A percentile compares a stretch with the other conserved stretches of the same genome.
Conservation (phyloP, 2,797 vertebrate genomes). For the Pteropus rufus region DNA sequence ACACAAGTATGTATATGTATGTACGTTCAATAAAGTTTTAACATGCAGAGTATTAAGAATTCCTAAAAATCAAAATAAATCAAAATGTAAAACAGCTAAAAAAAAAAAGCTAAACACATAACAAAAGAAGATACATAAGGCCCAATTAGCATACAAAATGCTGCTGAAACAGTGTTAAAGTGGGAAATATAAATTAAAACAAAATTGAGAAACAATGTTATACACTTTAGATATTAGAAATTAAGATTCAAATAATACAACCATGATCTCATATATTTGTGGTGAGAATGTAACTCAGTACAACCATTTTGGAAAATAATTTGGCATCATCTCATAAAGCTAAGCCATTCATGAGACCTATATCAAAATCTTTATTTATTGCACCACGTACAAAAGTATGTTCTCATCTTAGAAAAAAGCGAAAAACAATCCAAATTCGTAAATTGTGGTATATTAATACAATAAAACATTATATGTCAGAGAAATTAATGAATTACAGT, state of each 20-base stretch:
- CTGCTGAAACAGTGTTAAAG: not conserved
- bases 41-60: not conserved
- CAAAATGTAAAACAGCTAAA: not conserved
- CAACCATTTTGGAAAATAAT: not conserved
- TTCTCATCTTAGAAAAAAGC: not conserved
- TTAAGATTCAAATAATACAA: not conserved
- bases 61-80: not conserved
- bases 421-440: not conserved
- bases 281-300: not conserved
- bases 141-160: not conserved
- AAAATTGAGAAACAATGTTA: not conserved
- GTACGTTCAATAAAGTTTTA: not conserved
- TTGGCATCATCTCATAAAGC: not conserved
- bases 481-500: not conserved
- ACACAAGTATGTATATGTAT: fast-evolving
- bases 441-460: not conserved
- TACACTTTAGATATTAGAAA: not conserved
- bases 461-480: not conserved
- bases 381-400: not conserved
- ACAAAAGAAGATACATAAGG: not conserved
- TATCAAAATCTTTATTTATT: not conserved
- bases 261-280: not conserved
- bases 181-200: not conserved
- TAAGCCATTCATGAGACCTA: not conserved
- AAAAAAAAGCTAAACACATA: not conserved